Base-by-base conservation (phyloP, 2,113 vertebrate genomes). In the Bagarius yarrelli region DNA sequence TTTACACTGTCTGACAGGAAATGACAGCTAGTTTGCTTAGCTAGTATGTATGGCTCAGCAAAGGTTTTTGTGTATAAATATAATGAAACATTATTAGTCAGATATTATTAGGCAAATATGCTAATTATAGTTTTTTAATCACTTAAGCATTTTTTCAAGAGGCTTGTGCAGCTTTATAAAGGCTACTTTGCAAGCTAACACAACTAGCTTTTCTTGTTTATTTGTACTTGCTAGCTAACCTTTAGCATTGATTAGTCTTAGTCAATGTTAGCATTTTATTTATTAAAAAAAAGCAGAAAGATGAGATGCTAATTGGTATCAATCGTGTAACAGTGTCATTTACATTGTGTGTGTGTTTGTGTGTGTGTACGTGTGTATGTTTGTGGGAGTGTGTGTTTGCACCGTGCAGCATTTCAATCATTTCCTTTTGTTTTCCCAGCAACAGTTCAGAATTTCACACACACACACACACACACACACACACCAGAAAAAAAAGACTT, bases 401-500 rank as follows among this genome's bases (percentile, higher is more conserved):
- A 1, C 32, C 36, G 36, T 23, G 27, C n/a, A 34, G 30, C 21
- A 30, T 60, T 36, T 71, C n/a, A 70, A 69, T 47, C 27, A 66
- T 80, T 81, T 74, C 79, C 57, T 74, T 4, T 63, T 61, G n/a
- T 25, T 69, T 44, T 61, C 52, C 21, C 57, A 61, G 77, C 63
- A 79, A 66, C 40, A 53, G 56, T 55, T 25, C 57, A 40, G 57
- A 71, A 40, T 5, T 34, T 40, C 8, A 15, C 74, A 61, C 55
- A 8, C 25, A 21, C 57, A 15, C 47, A 55, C 52, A 34, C 55
- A 59, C 64, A 30, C 52, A 70, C 36, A 69, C 40, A 47, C 52
- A 77, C 50, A 67, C 23, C 76, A 78, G n/a, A 55, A 74, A 66
- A 80, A 79, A 73, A n/a, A 56, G 76, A 69, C 81, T 84, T 84